These are phyloP conservation scores for Reticulitermes lucifugus DNA, from an alignment of 2,888 invertebrate species.

Conservation along the genomic window DNA sequence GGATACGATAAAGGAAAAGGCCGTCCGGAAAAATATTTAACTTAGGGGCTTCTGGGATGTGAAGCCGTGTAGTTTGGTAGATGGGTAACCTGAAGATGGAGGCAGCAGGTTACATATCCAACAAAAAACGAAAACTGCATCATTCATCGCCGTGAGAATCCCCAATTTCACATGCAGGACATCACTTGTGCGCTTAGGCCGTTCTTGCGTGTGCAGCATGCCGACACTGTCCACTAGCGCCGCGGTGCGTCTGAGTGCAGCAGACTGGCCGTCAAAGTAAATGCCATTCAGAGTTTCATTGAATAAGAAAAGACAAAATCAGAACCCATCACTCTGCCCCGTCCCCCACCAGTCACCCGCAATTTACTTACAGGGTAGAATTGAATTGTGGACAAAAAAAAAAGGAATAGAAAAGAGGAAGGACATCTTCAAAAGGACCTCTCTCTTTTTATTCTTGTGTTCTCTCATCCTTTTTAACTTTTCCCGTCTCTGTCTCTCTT, in stretches of 20 bases:
- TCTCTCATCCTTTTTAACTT: slow-evolving; percentile 40
- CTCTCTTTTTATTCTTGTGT: slow-evolving; percentile 40
- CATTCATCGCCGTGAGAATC: too few relatives aligned
- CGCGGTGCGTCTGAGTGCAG: slow-evolving; percentile 24
- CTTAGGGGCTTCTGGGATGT: too few relatives aligned
- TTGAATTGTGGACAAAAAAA: slow-evolving; percentile 51
- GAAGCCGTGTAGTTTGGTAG: too few relatives aligned
- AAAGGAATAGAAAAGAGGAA: slow-evolving; percentile 35
- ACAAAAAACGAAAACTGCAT: too few relatives aligned
- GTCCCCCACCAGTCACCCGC: slow-evolving; percentile 40
- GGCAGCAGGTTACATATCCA: too few relatives aligned
- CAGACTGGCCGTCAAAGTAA: slow-evolving; percentile 49
- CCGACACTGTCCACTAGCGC: not conserved
- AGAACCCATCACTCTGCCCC: slow-evolving; percentile 47
- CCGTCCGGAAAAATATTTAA: too few relatives aligned
- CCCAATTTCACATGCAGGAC: too few relatives aligned
- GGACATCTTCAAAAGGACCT: slow-evolving; percentile 52
- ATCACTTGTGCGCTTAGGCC: not conserved
- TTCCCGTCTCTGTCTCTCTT: slow-evolving; percentile 35
- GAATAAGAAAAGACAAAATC: slow-evolving; percentile 53
- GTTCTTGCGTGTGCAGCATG: not conserved
- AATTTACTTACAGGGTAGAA: slow-evolving; percentile 52
- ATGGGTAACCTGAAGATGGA: too few relatives aligned
- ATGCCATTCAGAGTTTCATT: slow-evolving; percentile 53
- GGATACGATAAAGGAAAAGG: too few relatives aligned